phyloP scores from a whole-genome alignment of 1,140 invertebrate genomes.

The Mamestra configurata region DNA sequence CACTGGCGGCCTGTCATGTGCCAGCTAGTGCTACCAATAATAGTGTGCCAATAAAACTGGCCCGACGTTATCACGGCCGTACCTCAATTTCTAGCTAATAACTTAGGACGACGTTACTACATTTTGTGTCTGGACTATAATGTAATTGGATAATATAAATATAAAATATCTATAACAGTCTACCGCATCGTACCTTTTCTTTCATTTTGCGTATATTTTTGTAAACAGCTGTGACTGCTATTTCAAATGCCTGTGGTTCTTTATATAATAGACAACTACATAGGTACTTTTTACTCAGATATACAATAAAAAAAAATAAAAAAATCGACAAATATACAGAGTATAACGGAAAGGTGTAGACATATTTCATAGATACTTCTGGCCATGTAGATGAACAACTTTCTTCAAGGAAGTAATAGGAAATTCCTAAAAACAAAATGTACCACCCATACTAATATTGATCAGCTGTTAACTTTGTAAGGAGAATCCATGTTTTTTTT shows the following conservation, averaged over 20 bases:
- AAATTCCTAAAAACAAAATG: too few species aligned
- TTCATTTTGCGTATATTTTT: not conserved
- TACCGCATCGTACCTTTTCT: not conserved
- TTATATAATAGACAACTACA: not conserved
- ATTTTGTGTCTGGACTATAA: slow-evolving; percentile 17
- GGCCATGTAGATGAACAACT: too few species aligned
- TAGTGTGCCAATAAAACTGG: slow-evolving; percentile 35
- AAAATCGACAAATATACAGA: too few species aligned
- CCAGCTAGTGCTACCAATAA: slow-evolving; percentile 37
- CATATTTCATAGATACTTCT: too few species aligned
- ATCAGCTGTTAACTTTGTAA: too few species aligned
- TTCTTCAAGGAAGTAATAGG: too few species aligned
- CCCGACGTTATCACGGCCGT: not conserved
- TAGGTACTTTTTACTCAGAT: not conserved
- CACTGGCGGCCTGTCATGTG: slow-evolving; percentile 48
- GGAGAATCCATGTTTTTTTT: too few species aligned
- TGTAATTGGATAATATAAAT: not conserved
- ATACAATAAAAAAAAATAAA: too few species aligned
- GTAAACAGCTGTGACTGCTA: not conserved
- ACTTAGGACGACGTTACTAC: not conserved
- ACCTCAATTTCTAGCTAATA: not conserved
- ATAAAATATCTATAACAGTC: too few species aligned
- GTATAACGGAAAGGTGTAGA: too few species aligned
- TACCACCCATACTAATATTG: too few species aligned
- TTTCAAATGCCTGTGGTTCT: not conserved